These are phyloP conservation scores for Setipinna tenuifilis DNA, from an alignment of 2,797 vertebrate species.

Conservation along the genomic window DNA sequence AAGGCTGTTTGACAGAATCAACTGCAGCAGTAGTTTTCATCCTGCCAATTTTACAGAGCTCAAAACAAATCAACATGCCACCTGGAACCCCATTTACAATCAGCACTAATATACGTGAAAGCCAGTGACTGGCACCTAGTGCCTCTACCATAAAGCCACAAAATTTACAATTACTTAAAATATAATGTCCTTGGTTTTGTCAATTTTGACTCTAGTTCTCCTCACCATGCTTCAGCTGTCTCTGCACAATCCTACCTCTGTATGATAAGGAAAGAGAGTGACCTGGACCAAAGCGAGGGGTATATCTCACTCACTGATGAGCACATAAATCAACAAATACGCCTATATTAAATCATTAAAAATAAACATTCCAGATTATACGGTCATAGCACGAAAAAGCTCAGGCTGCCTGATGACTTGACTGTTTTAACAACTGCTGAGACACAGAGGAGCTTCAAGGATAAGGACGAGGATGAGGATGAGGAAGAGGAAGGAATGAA, in stretches of 20 bases:
- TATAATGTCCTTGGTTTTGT: neutral
- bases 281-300: neutral
- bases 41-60: conserved; percentile 12
- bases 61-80: neutral
- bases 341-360: neutral
- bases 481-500: neutral
- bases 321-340: neutral
- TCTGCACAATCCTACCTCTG: neutral
- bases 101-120: neutral
- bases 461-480: too few species aligned
- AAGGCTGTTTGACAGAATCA: neutral
- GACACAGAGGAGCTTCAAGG: neutral
- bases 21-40: conserved; percentile 1
- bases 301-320: neutral
- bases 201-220: neutral
- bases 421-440: neutral
- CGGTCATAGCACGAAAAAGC: too few species aligned
- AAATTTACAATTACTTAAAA: neutral
- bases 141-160: neutral
- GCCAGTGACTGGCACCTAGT: neutral
- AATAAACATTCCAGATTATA: too few species aligned
- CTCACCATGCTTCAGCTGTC: neutral
- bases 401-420: neutral
- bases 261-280: neutral
- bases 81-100: neutral